Evolutionary conservation across 2,888 invertebrate species (phyloP).

Genomic region (Lamproptera curius): DNA sequence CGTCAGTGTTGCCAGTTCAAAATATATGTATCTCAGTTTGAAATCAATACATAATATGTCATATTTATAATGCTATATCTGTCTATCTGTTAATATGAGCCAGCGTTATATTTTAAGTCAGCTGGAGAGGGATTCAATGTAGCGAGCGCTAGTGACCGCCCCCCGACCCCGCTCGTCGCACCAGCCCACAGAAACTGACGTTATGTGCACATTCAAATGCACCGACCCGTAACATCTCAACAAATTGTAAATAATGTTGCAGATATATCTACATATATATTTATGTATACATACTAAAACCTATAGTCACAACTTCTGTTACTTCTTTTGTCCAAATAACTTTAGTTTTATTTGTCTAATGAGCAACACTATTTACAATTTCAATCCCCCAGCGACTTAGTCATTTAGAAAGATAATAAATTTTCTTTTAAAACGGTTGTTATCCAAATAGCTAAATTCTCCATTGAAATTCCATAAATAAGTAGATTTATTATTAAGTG

Average conservation of each 20-base stretch:
- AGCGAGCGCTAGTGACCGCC: slow-evolving; percentile 36
- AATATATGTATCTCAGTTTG: no score
- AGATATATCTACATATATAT: not conserved
- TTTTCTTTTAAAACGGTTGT: not conserved
- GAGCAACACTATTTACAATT: slow-evolving; percentile 4
- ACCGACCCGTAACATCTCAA: slow-evolving; percentile 1
- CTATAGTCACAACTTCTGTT: no score
- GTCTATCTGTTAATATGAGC: no score
- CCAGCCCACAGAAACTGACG: not conserved
- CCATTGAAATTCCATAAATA: not conserved
- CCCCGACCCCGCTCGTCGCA: not conserved
- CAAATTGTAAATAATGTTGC: slow-evolving; percentile 6
- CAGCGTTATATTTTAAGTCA: slow-evolving; percentile 44
- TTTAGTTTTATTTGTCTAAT: no score
- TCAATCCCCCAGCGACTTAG: not conserved
- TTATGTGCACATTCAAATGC: not conserved
- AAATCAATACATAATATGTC: no score
- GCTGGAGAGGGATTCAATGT: slow-evolving; percentile 65
- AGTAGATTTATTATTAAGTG: not conserved
- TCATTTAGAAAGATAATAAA: not conserved
- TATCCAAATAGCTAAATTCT: not conserved
- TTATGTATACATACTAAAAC: no score
- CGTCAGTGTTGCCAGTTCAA: no score
- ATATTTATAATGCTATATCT: no score
- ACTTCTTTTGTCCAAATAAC: no score